phyloP scores from a whole-genome alignment of 2,797 vertebrate species.

The Hyperoplus lanceolatus region DNA sequence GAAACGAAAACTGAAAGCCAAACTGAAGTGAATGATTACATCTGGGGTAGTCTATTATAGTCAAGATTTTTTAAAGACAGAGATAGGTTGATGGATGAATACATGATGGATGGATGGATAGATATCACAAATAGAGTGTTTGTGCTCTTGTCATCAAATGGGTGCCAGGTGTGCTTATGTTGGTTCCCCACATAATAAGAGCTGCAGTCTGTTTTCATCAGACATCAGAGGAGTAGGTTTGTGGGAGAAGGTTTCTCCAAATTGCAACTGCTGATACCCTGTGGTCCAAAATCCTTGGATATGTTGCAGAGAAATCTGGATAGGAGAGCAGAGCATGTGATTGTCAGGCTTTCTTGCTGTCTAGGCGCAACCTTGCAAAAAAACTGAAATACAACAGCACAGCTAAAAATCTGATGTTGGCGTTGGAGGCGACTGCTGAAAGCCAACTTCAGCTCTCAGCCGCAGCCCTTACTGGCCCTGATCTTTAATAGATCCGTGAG shows the following conservation, averaged over 20 bases:
- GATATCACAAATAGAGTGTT: background rate
- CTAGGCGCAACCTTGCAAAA: constrained; percentile 12
- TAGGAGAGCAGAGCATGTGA: background rate
- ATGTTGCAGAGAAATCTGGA: constrained; percentile 14
- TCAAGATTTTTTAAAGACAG: background rate
- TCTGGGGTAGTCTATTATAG: background rate
- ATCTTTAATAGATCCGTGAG: constrained; percentile 44
- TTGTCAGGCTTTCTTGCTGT: constrained; percentile 28
- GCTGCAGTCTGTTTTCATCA: constrained; percentile 32
- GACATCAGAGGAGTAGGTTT: background rate
- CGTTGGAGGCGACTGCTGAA: constrained; percentile 38
- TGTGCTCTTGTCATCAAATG: background rate
- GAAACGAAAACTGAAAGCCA: background rate
- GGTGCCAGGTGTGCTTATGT: constrained; percentile 27
- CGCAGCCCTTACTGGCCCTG: constrained; percentile 40
- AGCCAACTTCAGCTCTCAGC: constrained; percentile 44
- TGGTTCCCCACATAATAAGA: constrained; percentile 18
- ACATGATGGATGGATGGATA: background rate
- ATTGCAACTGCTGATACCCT: constrained; percentile 27
- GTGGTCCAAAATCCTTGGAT: constrained; percentile 23
- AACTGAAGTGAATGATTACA: background rate
- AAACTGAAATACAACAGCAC: constrained; percentile 40
- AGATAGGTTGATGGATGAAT: background rate
- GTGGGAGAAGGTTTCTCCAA: constrained; percentile 42
- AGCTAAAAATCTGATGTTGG: constrained; percentile 45